A percentile compares a stretch with the other conserved stretches of the same genome.
Conservation (phyloP, 2,797 vertebrate species). For the Halcyon badia region DNA sequence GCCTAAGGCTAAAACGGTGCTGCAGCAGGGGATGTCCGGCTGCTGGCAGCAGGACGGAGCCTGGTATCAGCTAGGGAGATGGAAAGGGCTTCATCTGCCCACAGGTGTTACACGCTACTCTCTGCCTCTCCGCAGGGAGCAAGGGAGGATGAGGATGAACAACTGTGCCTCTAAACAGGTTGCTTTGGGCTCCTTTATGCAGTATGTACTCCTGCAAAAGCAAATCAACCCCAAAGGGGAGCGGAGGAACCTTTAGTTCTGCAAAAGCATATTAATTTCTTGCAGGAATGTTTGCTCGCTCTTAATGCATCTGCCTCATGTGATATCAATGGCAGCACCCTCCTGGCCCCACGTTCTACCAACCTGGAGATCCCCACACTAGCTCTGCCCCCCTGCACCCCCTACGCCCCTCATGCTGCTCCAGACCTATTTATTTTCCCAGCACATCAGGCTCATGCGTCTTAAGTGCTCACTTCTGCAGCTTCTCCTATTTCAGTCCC, state of each 20-base stretch:
- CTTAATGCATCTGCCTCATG: background rate
- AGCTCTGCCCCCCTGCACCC: background rate
- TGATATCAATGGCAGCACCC: background rate
- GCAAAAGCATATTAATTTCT: background rate
- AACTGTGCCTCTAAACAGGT: background rate
- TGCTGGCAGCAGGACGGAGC: background rate
- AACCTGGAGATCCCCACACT: rapidly evolving
- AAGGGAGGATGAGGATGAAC: background rate
- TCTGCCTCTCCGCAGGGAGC: background rate
- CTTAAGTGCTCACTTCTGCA: background rate
- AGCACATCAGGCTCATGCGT: background rate
- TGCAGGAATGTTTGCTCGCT: background rate
- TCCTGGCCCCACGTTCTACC: background rate
- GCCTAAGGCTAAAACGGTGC: background rate
- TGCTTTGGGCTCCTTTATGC: background rate
- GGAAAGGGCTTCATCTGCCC: background rate
- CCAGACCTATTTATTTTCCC: background rate
- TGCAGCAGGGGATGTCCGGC: background rate
- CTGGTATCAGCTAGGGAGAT: background rate
- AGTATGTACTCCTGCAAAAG: background rate
- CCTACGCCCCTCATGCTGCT: background rate
- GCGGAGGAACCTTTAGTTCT: background rate
- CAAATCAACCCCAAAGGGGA: background rate
- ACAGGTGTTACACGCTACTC: background rate
- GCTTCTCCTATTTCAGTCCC: slow-evolving; percentile 15